phyloP scores from a whole-genome alignment of 2,797 vertebrate genomes.

The Poeciliopsis paucimaculata region DNA sequence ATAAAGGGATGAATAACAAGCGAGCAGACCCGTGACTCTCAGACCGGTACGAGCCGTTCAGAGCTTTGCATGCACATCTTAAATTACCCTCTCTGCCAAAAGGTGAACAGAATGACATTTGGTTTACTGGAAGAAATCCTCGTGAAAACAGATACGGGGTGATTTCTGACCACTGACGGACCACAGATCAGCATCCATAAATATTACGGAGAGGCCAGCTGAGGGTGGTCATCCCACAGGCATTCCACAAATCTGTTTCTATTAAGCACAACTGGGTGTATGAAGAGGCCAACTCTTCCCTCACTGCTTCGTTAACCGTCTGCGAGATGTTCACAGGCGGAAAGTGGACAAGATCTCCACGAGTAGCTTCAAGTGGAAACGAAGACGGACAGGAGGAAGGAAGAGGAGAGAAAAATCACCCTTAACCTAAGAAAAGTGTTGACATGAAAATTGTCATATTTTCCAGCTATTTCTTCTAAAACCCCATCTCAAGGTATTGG shows the following conservation, averaged over 20 bases:
- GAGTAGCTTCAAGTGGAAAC: constrained; percentile 38
- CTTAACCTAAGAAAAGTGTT: not conserved
- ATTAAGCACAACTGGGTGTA: constrained; percentile 58
- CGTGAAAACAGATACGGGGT: constrained; percentile 76
- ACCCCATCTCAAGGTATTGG: not conserved
- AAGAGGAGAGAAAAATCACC: constrained; percentile 8
- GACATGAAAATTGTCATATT: not conserved
- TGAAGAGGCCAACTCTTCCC: constrained; percentile 43
- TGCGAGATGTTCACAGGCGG: constrained; percentile 50
- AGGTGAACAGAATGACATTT: constrained; percentile 74
- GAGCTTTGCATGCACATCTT: constrained; percentile 61
- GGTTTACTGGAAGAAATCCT: constrained; percentile 76
- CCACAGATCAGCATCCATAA: constrained; percentile 78
- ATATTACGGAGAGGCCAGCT: constrained; percentile 68
- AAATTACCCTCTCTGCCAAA: constrained; percentile 68
- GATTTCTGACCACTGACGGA: constrained; percentile 78
- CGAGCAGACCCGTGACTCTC: constrained; percentile 37
- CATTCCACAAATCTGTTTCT: constrained; percentile 76
- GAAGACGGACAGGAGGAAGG: constrained; percentile 48
- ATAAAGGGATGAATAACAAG: constrained; percentile 67
- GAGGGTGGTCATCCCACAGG: constrained; percentile 77
- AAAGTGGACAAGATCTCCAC: constrained; percentile 51
- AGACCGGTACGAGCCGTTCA: constrained; percentile 41
- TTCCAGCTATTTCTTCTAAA: not conserved
- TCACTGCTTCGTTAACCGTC: constrained; percentile 34